These are phyloP conservation scores for Crax fasciolata DNA, from an alignment of 2,797 vertebrate genomes.

Conservation along the genomic window DNA sequence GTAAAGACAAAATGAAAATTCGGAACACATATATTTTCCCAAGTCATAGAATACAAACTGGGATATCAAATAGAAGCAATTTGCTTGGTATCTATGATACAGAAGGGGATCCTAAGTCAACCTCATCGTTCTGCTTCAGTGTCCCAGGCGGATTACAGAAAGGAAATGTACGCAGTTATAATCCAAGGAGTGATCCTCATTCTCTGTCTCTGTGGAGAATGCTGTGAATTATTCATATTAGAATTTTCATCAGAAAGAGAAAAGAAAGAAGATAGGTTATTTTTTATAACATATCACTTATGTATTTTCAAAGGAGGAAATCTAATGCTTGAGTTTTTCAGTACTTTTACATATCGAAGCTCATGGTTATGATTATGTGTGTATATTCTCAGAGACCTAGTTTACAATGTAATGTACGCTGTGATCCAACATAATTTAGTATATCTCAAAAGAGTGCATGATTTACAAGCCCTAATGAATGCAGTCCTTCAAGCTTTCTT, in stretches of 20 bases:
- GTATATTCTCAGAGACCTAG: conserved; percentile 33
- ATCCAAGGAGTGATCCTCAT: background rate
- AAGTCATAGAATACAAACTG: background rate
- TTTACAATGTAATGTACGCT: conserved; percentile 49
- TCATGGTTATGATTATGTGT: background rate
- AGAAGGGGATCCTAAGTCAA: background rate
- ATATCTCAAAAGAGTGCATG: conserved; percentile 61
- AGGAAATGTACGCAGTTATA: conserved; percentile 3
- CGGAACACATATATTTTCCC: background rate
- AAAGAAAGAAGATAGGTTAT: background rate
- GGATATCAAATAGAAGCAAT: conserved; percentile 12
- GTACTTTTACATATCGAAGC: conserved; percentile 19
- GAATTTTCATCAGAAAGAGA: background rate
- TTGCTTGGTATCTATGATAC: conserved; percentile 23
- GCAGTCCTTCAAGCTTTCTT: conserved; percentile 53
- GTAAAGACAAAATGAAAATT: background rate
- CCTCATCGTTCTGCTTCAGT: background rate
- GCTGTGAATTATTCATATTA: conserved; percentile 45
- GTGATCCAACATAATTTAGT: conserved; percentile 52
- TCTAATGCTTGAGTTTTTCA: background rate
- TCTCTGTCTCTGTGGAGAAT: background rate
- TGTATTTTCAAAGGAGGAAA: conserved; percentile 45
- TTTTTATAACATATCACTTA: conserved; percentile 38
- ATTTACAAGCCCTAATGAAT: conserved; percentile 56
- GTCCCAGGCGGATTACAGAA: conserved; percentile 38